Base-by-base conservation (phyloP, 2,113 vertebrate species). In the Cebus imitator region DNA sequence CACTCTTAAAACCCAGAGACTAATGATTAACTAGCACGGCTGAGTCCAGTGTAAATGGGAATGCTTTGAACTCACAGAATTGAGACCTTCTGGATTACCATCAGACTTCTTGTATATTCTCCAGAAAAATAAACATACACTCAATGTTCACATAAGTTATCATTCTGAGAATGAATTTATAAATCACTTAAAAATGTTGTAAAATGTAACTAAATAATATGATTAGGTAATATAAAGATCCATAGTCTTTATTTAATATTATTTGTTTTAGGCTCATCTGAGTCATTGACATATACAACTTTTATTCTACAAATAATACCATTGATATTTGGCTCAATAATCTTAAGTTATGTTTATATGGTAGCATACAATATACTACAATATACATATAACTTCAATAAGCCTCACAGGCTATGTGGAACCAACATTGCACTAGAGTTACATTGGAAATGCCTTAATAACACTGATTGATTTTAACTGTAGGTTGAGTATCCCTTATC, bases 401-500 rank as follows among this genome's bases (percentile, higher is more conserved):
- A 55, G 35, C 37, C 55, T 79, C 73, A 48, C 10, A n/a, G 30
- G 32, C 68, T 55, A 32, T 13, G 0, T 70, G 61, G 12, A 80
- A 0, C 12, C 21, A 52, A 48, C 21, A 82, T 1, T 83, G 2
- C 8, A 57, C 8, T 32, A 30, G 11, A 68, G 43, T 32, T 75
- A 66, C 8, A 6, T 81, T 78, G 66, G 48, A 78, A 76, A 12
- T 72, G 30, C 18, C 76, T 94, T 95, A 72, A 50, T 43, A 82
- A 58, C 17, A 72, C 61, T 3, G 14, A 52, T 45, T 55, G 75
- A 96, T 97, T 97, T 98, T 90, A 93, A 95, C 95, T 87, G 27
- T 27, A 75, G 12, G 12, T 75, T 30, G 25, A 76, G 14, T 45
- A 45, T 45, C 25, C 13, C 27, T 78, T 78, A 48, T 10, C 14